phyloP scores from a whole-genome alignment of 2,888 invertebrate species.

The Volucella inanis region DNA sequence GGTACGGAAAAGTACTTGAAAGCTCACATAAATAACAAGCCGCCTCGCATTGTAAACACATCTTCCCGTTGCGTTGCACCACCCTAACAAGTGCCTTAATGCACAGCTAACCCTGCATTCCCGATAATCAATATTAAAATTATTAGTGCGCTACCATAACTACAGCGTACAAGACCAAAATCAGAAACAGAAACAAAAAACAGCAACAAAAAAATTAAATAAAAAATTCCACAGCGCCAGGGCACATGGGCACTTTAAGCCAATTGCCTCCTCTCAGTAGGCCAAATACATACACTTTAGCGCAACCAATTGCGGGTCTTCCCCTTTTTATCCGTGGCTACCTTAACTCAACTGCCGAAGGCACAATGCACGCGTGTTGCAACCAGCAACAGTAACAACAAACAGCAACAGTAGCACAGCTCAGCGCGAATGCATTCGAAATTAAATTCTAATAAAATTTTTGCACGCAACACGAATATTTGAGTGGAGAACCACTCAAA shows the following conservation, averaged over 20 bases:
- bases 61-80: conserved; percentile 3
- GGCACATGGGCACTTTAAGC: conserved; percentile 59
- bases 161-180: conserved; percentile 43
- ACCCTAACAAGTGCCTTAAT: conserved; percentile 20
- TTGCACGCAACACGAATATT: conserved; percentile 78
- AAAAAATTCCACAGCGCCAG: conserved; percentile 43
- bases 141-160: conserved; percentile 73
- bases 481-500: conserved; percentile 71
- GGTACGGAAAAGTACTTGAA: conserved; percentile 37
- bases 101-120: conserved; percentile 28
- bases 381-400: not conserved
- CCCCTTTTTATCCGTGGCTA: conserved; percentile 27
- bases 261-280: conserved; percentile 68
- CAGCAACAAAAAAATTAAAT: too few relatives aligned
- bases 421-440: conserved; percentile 64
- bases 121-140: conserved; percentile 73
- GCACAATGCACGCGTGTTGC: conserved; percentile 67
- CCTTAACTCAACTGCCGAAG: conserved; percentile 40
- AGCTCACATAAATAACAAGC: conserved; percentile 58
- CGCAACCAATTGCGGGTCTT: conserved; percentile 53
- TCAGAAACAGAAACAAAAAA: not conserved
- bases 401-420: conserved; percentile 48
- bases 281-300: conserved; percentile 67
- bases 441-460: conserved; percentile 80
- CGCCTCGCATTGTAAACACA: conserved; percentile 26